Evolutionary conservation across 1,140 invertebrate species (phyloP).

Genomic region (Drosophila murphyi): DNA sequence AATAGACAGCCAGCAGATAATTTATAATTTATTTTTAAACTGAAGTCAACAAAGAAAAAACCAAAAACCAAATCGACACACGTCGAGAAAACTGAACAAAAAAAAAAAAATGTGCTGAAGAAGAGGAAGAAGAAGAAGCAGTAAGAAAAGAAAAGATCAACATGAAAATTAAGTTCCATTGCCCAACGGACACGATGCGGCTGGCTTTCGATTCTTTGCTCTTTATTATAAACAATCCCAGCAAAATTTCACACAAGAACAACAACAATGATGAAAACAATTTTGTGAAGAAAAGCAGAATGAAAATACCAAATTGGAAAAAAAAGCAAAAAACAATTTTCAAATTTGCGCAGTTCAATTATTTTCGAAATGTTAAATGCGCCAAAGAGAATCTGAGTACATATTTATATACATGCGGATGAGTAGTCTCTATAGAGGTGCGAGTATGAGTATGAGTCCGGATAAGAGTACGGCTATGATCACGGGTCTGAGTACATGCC

Average conservation of each 20-base stretch:
- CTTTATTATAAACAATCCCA: conserved; percentile 73
- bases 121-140: not conserved
- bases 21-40: conserved; percentile 80
- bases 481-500: not conserved
- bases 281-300: conserved; percentile 50
- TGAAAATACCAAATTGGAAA: conserved; percentile 40
- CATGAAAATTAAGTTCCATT: conserved; percentile 63
- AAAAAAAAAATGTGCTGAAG: conserved; percentile 9
- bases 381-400: conserved; percentile 28
- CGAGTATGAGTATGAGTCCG: not conserved
- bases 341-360: conserved; percentile 70
- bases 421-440: conserved; percentile 4
- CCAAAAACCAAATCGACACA: conserved; percentile 15
- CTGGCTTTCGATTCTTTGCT: conserved; percentile 54
- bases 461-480: not conserved
- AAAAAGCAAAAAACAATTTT: conserved; percentile 38
- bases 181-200: conserved; percentile 56
- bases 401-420: conserved; percentile 6
- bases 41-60: conserved; percentile 27
- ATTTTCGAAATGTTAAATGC: conserved; percentile 34
- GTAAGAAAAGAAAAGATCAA: not conserved
- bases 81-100: conserved; percentile 11
- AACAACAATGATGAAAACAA: conserved; percentile 31
- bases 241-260: conserved; percentile 53
- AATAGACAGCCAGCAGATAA: conserved; percentile 53